phyloP scores from a whole-genome alignment of 2,113 vertebrate species.

The Pandion haliaetus region DNA sequence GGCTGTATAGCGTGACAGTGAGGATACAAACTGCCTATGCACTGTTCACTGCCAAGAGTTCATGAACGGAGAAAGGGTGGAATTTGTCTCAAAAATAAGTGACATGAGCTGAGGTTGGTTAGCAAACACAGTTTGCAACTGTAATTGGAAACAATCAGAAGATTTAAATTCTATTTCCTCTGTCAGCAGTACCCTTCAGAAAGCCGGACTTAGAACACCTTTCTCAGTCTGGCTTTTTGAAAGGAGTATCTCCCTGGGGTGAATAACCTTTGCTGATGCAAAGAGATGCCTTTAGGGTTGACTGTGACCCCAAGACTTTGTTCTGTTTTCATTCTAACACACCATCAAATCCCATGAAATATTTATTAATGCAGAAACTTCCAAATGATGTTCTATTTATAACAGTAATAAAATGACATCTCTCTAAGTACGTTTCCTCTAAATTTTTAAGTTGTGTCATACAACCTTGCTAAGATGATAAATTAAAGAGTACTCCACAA shows the following conservation, averaged over 20 bases:
- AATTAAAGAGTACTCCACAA: slow-evolving; percentile 11
- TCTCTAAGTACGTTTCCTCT: slow-evolving; percentile 3
- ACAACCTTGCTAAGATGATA: neutral
- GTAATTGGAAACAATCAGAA: neutral
- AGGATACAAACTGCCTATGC: neutral
- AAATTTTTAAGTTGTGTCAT: slow-evolving; percentile 19
- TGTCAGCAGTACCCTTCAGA: neutral
- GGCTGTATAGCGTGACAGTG: neutral
- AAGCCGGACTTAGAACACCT: neutral
- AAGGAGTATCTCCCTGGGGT: neutral
- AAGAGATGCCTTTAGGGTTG: neutral
- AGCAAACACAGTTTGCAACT: neutral
- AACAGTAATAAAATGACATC: slow-evolving; percentile 9
- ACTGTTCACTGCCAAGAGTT: neutral
- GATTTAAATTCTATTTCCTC: neutral
- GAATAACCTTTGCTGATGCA: neutral
- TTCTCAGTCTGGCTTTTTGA: neutral
- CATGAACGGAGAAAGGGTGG: neutral
- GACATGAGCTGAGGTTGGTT: neutral
- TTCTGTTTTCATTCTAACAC: slow-evolving; percentile 6
- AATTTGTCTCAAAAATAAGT: neutral
- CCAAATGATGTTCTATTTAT: slow-evolving; percentile 11
- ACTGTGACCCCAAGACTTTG: neutral
- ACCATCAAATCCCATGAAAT: neutral
- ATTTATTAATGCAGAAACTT: slow-evolving; percentile 11